Evolutionary conservation across 2,113 vertebrate species (phyloP).

Genomic region (Phyllostomus discolor): DNA sequence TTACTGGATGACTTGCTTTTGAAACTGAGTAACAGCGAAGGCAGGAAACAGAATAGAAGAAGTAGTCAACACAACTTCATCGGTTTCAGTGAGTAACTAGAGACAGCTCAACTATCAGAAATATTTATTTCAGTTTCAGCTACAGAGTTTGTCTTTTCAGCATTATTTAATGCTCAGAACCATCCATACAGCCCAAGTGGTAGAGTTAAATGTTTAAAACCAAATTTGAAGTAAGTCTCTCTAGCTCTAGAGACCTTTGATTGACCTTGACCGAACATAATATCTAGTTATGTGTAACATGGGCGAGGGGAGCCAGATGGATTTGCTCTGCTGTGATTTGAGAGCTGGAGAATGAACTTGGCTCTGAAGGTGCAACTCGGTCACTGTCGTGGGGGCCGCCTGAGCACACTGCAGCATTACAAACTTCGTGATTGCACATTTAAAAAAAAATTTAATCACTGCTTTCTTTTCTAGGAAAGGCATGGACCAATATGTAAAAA

Average conservation of each 20-base stretch:
- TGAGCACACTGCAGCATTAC: not conserved
- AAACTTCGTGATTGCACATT: not conserved
- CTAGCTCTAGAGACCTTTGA: not conserved
- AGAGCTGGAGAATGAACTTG: not conserved
- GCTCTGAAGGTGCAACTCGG: not conserved
- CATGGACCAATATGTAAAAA: conserved; percentile 74
- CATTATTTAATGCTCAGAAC: conserved; percentile 34
- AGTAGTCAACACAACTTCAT: not conserved
- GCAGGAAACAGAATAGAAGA: conserved; percentile 8
- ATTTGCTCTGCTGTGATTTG: conserved; percentile 19
- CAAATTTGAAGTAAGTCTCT: not conserved
- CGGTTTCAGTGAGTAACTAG: not conserved
- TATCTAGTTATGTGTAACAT: not conserved
- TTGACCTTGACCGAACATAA: not conserved
- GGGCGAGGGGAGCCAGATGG: not conserved
- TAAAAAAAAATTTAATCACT: not conserved
- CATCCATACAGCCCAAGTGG: not conserved
- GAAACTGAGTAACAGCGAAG: conserved; percentile 12
- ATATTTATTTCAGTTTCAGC: conserved; percentile 28
- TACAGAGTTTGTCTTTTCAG: conserved; percentile 14
- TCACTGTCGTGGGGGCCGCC: not conserved
- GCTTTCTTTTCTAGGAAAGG: conserved; percentile 67
- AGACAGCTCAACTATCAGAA: conserved; percentile 10
- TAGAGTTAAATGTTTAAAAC: not conserved
- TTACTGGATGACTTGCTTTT: not conserved